Conservation (phyloP, 2,113 vertebrate species). For the Pedetes capensis region DNA sequence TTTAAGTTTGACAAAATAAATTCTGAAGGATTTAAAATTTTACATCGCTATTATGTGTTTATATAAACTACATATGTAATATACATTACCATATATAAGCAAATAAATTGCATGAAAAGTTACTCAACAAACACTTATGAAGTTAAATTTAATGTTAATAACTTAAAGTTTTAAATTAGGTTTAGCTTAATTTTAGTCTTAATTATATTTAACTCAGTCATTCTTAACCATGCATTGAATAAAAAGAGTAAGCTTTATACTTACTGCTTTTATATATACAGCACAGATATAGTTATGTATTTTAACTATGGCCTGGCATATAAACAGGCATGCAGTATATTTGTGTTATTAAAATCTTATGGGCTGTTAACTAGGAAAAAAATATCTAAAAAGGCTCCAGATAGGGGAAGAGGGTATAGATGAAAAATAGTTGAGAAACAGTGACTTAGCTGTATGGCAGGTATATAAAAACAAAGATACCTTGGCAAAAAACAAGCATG, state of each 20-base stretch:
- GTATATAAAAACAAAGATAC: neutral
- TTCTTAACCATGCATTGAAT: neutral
- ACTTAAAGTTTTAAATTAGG: neutral
- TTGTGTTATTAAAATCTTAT: conserved; percentile 24
- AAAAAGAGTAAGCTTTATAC: neutral
- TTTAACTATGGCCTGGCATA: neutral
- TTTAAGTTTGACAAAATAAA: neutral
- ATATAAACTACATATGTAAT: neutral
- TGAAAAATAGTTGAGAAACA: neutral
- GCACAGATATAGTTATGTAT: neutral
- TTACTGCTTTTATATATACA: neutral
- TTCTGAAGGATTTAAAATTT: neutral
- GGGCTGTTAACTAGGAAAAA: neutral
- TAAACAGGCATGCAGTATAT: neutral
- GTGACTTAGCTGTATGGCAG: neutral
- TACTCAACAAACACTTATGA: neutral
- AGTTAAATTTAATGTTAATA: neutral
- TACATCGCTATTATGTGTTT: neutral
- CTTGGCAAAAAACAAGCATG: too few relatives aligned
- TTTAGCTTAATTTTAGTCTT: neutral
- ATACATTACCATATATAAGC: neutral
- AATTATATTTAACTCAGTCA: neutral
- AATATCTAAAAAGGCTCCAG: neutral
- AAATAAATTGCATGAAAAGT: neutral
- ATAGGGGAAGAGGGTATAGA: neutral